phyloP scores from a whole-genome alignment of 1,140 invertebrate genomes.

The Caenorhabditis tropicalis region DNA sequence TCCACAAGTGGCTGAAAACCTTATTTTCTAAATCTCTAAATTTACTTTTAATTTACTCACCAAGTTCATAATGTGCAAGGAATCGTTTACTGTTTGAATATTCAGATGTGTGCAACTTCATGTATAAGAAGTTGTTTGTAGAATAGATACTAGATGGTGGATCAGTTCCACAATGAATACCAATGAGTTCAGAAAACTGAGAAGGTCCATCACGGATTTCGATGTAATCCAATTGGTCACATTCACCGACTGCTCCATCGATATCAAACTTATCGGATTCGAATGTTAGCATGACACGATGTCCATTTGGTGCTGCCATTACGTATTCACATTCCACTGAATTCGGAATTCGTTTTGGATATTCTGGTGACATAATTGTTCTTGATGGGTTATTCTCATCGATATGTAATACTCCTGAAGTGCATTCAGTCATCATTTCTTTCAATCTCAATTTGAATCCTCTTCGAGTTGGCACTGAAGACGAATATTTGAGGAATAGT shows the following conservation, averaged over 20 bases:
- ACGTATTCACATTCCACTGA: constrained; percentile 65
- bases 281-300: constrained; percentile 66
- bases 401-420: constrained; percentile 53
- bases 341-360: constrained; percentile 62
- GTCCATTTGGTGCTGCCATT: constrained; percentile 63
- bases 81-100: constrained; percentile 58
- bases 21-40: neutral
- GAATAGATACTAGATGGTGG: constrained; percentile 66
- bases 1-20: constrained; percentile 64
- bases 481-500: constrained; percentile 23
- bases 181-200: constrained; percentile 60
- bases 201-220: constrained; percentile 66
- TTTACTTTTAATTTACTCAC: constrained; percentile 30
- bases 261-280: constrained; percentile 47
- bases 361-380: constrained; percentile 60
- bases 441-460: constrained; percentile 62
- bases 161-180: constrained; percentile 59
- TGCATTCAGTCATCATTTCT: constrained; percentile 64
- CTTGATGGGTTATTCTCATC: constrained; percentile 59
- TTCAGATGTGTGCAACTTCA: constrained; percentile 64
- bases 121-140: constrained; percentile 62
- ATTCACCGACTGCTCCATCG: neutral
- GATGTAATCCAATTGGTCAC: constrained; percentile 61
- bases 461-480: neutral
- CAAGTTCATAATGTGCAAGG: constrained; percentile 63